Conservation (phyloP, 2,797 vertebrate genomes). For the Microtus obscurus region DNA sequence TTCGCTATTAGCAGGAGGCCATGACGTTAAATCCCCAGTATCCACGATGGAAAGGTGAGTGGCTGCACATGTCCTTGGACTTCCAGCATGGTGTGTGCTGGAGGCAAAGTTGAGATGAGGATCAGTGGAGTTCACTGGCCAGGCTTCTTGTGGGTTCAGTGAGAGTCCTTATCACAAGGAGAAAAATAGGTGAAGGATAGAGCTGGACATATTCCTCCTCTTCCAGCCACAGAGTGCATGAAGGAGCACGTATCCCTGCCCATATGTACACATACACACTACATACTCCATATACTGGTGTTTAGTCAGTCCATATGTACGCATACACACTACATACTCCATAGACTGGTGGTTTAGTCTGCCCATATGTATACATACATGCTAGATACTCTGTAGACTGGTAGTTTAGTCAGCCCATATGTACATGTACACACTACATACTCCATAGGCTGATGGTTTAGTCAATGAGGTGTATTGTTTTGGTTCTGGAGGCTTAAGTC, state of each 20-base stretch:
- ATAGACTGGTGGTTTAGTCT: neutral
- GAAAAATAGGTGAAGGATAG: too few species aligned
- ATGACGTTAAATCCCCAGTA: too few species aligned
- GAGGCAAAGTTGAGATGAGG: neutral
- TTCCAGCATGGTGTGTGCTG: neutral
- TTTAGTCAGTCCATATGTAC: neutral
- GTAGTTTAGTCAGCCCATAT: neutral
- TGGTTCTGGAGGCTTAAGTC: neutral
- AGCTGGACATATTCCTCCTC: neutral
- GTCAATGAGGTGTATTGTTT: neutral
- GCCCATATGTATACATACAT: too few species aligned
- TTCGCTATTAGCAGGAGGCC: too few species aligned
- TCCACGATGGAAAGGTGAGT: neutral
- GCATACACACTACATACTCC: accelerated
- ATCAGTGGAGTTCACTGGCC: neutral
- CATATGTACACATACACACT: too few species aligned
- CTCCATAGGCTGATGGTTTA: too few species aligned
- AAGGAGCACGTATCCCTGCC: too few species aligned
- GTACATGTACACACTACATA: too few species aligned
- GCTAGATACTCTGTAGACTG: too few species aligned
- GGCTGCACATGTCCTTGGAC: neutral
- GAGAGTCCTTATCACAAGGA: neutral
- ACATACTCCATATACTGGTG: too few species aligned
- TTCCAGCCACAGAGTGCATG: too few species aligned
- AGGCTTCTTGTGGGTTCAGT: neutral